Evolutionary conservation across 1,140 invertebrate genomes (phyloP).

Genomic region (Galendromus occidentalis): DNA sequence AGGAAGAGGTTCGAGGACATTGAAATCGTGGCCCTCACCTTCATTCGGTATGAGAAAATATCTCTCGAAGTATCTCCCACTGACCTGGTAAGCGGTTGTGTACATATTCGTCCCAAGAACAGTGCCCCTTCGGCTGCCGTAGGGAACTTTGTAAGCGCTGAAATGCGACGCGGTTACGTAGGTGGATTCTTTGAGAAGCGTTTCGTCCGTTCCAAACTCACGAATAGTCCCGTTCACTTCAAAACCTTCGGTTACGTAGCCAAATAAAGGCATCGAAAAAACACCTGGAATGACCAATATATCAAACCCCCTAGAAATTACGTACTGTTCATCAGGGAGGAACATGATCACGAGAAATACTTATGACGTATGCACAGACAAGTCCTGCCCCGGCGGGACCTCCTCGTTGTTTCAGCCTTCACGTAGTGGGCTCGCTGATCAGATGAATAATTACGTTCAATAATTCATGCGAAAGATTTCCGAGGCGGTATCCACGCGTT

Average conservation of each 20-base stretch:
- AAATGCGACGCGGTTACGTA: constrained; percentile 8
- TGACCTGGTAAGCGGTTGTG: background rate
- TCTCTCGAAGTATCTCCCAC: background rate
- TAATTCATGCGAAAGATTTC: too few relatives aligned
- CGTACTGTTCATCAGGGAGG: too few relatives aligned
- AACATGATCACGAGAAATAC: too few relatives aligned
- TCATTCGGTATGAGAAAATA: too few relatives aligned
- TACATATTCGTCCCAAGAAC: constrained; percentile 3
- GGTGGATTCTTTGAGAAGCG: background rate
- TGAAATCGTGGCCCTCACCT: too few relatives aligned
- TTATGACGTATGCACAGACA: too few relatives aligned
- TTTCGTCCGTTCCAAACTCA: background rate
- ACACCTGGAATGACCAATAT: background rate
- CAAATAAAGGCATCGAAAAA: constrained; percentile 8
- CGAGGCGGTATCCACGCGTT: too few relatives aligned
- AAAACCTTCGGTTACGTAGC: constrained; percentile 5
- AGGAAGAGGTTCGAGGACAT: background rate
- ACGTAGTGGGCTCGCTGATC: too few relatives aligned
- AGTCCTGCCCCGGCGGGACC: too few relatives aligned
- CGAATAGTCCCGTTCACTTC: constrained; percentile 4
- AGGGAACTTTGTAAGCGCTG: constrained; percentile 4
- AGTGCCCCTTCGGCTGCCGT: background rate
- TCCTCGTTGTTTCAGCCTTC: too few relatives aligned
- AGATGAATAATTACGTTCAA: too few relatives aligned
- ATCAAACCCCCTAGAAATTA: too few relatives aligned